Conservation (phyloP, 2,888 invertebrate species). For the Dicyrtoma fusca region DNA sequence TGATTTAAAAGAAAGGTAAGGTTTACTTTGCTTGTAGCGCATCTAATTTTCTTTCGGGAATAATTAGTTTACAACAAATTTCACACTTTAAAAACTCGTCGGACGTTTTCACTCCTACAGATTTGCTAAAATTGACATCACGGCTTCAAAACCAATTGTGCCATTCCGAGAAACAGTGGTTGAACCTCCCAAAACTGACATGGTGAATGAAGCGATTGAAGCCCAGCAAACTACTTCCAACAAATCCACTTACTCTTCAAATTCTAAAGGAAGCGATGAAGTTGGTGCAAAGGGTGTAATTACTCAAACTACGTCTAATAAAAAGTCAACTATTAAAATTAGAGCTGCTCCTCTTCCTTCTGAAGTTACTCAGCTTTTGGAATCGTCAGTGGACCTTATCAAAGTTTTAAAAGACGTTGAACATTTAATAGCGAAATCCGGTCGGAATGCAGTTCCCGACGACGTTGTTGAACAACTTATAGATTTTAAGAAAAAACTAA, state of each 20-base stretch:
- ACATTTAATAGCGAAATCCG: constrained; percentile 58
- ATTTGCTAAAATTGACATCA: constrained; percentile 84
- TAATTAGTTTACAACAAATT: background rate
- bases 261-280: constrained; percentile 21
- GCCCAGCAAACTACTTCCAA: constrained; percentile 57
- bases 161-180: constrained; percentile 94
- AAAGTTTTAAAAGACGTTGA: constrained; percentile 67
- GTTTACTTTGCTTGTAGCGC: constrained; percentile 8
- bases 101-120: constrained; percentile 60
- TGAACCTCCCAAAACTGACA: constrained; percentile 75
- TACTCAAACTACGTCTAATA: constrained; percentile 71
- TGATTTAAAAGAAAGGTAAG: constrained; percentile 73
- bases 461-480: constrained; percentile 59
- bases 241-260: background rate
- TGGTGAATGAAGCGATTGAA: constrained; percentile 82
- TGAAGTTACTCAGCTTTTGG: constrained; percentile 71
- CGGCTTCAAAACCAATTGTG: constrained; percentile 93
- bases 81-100: background rate
- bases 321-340: constrained; percentile 72
- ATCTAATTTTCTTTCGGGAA: too few species aligned
- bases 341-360: constrained; percentile 77
- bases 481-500: constrained; percentile 65
- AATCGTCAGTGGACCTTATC: constrained; percentile 71
- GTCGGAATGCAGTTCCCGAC: constrained; percentile 52
- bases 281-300: constrained; percentile 59